Evolutionary conservation across 1,140 invertebrate genomes (phyloP).

Genomic region (Pectinophora gossypiella): DNA sequence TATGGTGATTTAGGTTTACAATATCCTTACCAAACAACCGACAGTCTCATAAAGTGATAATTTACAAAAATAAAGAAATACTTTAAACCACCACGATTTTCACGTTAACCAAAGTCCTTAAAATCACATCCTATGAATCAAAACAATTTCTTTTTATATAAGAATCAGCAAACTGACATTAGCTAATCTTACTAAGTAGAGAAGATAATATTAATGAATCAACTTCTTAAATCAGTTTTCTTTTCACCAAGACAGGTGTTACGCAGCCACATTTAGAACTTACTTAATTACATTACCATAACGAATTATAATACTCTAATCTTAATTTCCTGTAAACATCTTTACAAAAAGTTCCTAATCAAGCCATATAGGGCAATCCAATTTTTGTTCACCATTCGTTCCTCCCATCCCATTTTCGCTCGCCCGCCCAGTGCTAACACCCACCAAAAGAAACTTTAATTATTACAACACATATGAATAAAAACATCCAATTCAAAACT

Average conservation of each 20-base stretch:
- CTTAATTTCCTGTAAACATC: slow-evolving; percentile 21
- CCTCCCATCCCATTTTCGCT: slow-evolving; percentile 60
- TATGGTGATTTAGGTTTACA: no score
- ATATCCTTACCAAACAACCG: no score
- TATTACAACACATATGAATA: slow-evolving; percentile 11
- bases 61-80: no score
- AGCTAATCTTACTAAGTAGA: no score
- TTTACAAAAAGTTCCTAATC: slow-evolving; percentile 20
- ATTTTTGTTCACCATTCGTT: slow-evolving; percentile 3
- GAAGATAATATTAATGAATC: no score
- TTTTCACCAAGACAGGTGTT: neutral
- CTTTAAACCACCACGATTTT: no score
- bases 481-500: slow-evolving; percentile 36
- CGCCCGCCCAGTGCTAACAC: slow-evolving; percentile 33
- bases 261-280: neutral
- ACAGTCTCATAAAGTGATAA: no score
- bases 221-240: no score
- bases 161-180: no score
- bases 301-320: neutral
- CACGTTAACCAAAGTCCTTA: no score
- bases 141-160: no score
- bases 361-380: slow-evolving; percentile 6
- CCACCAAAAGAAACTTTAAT: slow-evolving; percentile 47
- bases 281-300: neutral
- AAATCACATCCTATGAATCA: no score